phyloP scores from a whole-genome alignment of 2,888 invertebrate species.

The Penaeus monodon region DNA sequence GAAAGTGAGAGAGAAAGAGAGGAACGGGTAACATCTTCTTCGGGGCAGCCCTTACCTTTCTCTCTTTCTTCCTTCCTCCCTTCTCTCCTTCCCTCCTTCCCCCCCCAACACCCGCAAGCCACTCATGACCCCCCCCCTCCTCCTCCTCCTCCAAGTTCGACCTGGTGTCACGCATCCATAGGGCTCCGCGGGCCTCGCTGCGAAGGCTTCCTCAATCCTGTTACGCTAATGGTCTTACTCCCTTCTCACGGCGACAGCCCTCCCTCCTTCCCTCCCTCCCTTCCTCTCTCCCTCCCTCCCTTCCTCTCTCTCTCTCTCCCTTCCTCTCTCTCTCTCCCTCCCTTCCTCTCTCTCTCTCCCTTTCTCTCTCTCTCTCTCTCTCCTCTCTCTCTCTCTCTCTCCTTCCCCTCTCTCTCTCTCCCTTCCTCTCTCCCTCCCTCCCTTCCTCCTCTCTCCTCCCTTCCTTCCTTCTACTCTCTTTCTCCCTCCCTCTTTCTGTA shows the following conservation, averaged over 20 bases:
- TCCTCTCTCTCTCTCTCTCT: too few relatives aligned
- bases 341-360: too few relatives aligned
- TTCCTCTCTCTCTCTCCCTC: too few relatives aligned
- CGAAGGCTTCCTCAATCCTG: slow-evolving; percentile 47
- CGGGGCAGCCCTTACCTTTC: too few relatives aligned
- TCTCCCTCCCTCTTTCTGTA: not conserved
- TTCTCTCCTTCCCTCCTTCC: too few relatives aligned
- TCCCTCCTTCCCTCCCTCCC: not conserved
- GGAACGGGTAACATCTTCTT: too few relatives aligned
- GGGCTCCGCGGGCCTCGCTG: not conserved
- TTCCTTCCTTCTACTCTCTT: not conserved
- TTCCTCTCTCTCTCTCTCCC: too few relatives aligned
- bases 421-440: not conserved
- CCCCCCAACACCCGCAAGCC: too few relatives aligned
- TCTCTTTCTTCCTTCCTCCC: too few relatives aligned
- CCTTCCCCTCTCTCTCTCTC: slow-evolving; percentile 3
- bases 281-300: not conserved
- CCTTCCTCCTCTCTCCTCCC: not conserved
- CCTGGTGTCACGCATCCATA: not conserved
- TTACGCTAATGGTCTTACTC: slow-evolving; percentile 50
- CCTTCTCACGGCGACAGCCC: slow-evolving; percentile 36
- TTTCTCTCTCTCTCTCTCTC: too few relatives aligned
- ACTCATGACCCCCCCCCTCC: too few relatives aligned
- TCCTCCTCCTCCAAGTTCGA: not conserved
- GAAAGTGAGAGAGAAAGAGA: too few relatives aligned